These are phyloP conservation scores for Antrozous pallidus DNA, from an alignment of 2,797 vertebrate species.

Conservation along the genomic window DNA sequence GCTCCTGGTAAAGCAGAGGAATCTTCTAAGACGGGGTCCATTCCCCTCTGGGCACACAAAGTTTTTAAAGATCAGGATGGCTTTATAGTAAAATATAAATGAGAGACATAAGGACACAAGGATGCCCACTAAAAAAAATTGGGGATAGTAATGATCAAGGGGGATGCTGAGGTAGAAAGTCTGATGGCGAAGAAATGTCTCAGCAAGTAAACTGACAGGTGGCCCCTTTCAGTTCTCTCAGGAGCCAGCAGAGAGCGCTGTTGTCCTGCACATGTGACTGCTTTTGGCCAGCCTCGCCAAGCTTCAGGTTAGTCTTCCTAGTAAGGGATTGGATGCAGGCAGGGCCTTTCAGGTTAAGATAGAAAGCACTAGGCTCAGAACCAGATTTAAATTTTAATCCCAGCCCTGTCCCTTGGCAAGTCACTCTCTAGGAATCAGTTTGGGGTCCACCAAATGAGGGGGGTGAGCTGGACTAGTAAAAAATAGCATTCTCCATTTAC, in stretches of 20 bases:
- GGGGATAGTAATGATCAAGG: background rate
- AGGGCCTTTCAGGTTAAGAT: background rate
- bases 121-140: background rate
- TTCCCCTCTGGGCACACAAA: background rate
- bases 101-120: background rate
- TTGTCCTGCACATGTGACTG: background rate
- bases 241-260: constrained; percentile 35
- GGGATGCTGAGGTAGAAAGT: background rate
- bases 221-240: background rate
- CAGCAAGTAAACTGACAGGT: fast-evolving
- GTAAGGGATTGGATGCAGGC: background rate
- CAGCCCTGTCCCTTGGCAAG: background rate
- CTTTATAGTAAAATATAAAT: background rate
- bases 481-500: background rate
- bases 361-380: background rate
- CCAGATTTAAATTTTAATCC: background rate
- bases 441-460: background rate
- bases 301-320: background rate
- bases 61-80: background rate
- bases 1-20: background rate
- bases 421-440: background rate
- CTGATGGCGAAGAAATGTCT: background rate
- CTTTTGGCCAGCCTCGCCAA: fast-evolving
- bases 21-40: background rate
- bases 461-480: background rate